phyloP scores from a whole-genome alignment of 2,797 vertebrate genomes.

The Megalops cyprinoides region DNA sequence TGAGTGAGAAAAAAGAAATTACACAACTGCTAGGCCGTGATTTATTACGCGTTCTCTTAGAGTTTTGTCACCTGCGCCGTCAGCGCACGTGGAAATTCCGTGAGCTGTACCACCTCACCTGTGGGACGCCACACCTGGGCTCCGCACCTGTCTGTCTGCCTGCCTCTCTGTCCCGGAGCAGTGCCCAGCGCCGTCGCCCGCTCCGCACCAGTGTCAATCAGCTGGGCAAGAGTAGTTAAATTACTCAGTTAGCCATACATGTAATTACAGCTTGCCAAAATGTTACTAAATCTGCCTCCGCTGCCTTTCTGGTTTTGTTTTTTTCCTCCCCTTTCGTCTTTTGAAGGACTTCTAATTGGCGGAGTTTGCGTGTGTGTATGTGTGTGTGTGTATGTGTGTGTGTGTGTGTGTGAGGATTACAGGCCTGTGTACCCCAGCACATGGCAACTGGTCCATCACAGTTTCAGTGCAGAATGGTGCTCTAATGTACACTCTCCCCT shows the following conservation, averaged over 20 bases:
- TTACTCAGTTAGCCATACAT: conserved; percentile 79
- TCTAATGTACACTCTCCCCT: too few relatives aligned
- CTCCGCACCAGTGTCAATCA: conserved; percentile 79
- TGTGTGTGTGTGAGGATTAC: conserved; percentile 83
- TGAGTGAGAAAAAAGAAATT: too few relatives aligned
- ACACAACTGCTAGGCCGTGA: too few relatives aligned
- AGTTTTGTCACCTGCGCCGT: too few relatives aligned
- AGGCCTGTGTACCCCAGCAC: conserved; percentile 75
- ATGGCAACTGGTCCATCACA: too few relatives aligned
- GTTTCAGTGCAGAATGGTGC: too few relatives aligned
- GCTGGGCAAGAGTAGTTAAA: conserved; percentile 80
- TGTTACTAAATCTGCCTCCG: conserved; percentile 81
- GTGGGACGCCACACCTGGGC: conserved; percentile 52
- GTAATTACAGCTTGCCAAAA: conserved; percentile 84
- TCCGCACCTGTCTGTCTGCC: too few relatives aligned
- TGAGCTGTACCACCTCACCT: conserved; percentile 46
- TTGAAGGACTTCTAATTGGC: conserved; percentile 81
- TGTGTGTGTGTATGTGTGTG: too few relatives aligned
- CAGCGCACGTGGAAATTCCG: too few relatives aligned
- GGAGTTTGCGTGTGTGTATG: too few relatives aligned
- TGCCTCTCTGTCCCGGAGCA: conserved; percentile 1
- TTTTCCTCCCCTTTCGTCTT: conserved; percentile 79
- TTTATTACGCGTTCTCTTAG: too few relatives aligned
- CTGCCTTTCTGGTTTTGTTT: conserved; percentile 79
- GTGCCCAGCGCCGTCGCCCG: conserved; percentile 26